Evolutionary conservation across 2,888 invertebrate species (phyloP).

Genomic region (Cheilosia vernalis): DNA sequence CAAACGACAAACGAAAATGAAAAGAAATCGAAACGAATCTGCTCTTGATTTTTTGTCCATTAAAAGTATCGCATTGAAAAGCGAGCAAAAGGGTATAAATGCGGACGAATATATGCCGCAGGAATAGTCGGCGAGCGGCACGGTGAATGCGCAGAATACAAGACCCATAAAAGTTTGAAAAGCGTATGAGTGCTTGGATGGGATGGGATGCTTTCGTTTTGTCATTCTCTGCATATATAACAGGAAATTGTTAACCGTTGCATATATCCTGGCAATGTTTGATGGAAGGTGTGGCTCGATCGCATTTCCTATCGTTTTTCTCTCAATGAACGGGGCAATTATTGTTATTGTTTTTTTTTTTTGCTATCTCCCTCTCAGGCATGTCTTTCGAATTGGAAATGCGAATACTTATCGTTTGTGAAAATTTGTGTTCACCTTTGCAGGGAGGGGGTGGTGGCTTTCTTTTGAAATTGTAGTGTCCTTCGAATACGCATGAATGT

Average conservation of each 20-base stretch:
- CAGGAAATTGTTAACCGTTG: conserved; percentile 56
- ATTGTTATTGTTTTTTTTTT: too few species aligned
- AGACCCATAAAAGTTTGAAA: conserved; percentile 26
- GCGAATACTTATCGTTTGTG: conserved; percentile 3
- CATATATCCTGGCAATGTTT: conserved; percentile 39
- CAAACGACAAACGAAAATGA: conserved; percentile 18
- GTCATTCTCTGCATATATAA: conserved; percentile 21
- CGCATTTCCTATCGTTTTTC: conserved; percentile 12
- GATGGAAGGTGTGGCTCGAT: conserved; percentile 29
- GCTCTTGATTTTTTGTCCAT: conserved; percentile 57
- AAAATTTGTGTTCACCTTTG: not conserved
- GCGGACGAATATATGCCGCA: conserved; percentile 26
- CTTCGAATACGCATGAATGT: conserved; percentile 12
- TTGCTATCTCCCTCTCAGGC: not conserved
- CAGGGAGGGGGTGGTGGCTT: not conserved
- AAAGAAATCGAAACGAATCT: conserved; percentile 31
- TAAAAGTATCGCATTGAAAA: conserved; percentile 54
- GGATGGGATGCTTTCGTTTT: conserved; percentile 28
- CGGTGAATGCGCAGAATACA: conserved; percentile 32
- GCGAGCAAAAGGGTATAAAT: conserved; percentile 8
- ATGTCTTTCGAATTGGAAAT: conserved; percentile 38
- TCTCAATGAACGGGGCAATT: not conserved
- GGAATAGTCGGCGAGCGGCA: conserved; percentile 33
- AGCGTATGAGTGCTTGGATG: not conserved
- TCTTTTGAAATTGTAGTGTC: conserved; percentile 2